Percentiles rank a stretch among this genome's conserved stretches.
phyloP scores from a whole-genome alignment of 2,888 invertebrate genomes.

The Campoplex nolae region DNA sequence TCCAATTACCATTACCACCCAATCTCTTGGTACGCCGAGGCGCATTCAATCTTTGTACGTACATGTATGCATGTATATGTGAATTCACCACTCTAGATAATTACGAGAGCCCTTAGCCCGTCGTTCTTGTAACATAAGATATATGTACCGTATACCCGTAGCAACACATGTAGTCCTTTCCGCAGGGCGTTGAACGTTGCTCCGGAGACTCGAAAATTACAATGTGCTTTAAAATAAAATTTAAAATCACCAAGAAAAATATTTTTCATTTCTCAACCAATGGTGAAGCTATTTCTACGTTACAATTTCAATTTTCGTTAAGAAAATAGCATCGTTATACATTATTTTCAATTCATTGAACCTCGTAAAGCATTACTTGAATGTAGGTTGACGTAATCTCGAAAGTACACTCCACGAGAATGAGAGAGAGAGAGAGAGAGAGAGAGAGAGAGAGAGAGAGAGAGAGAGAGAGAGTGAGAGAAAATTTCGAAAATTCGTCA shows the following conservation, averaged over 20 bases:
- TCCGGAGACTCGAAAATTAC: conserved; percentile 4
- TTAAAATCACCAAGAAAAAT: not conserved
- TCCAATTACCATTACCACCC: conserved; percentile 69
- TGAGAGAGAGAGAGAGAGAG: too few species aligned
- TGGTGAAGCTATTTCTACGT: not conserved
- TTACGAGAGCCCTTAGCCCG: conserved; percentile 61
- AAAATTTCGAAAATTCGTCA: not conserved
- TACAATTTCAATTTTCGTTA: not conserved
- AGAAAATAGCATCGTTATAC: not conserved
- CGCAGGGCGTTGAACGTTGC: not conserved
- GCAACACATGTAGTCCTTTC: not conserved
- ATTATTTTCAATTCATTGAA: not conserved
- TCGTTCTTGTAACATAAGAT: conserved; percentile 34
- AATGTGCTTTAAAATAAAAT: not conserved
- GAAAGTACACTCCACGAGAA: not conserved
- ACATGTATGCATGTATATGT: not conserved
- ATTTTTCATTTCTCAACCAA: not conserved
- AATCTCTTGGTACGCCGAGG: conserved; percentile 59
- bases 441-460: too few species aligned
- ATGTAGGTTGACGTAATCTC: not conserved
- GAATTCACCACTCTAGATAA: conserved; percentile 64
- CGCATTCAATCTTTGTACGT: conserved; percentile 54
- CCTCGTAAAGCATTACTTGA: not conserved
- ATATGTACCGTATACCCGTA: conserved; percentile 13
- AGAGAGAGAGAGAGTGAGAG: too few species aligned